Evolutionary conservation across 2,113 vertebrate genomes (phyloP).

Genomic region (Pachycephala philippinensis): DNA sequence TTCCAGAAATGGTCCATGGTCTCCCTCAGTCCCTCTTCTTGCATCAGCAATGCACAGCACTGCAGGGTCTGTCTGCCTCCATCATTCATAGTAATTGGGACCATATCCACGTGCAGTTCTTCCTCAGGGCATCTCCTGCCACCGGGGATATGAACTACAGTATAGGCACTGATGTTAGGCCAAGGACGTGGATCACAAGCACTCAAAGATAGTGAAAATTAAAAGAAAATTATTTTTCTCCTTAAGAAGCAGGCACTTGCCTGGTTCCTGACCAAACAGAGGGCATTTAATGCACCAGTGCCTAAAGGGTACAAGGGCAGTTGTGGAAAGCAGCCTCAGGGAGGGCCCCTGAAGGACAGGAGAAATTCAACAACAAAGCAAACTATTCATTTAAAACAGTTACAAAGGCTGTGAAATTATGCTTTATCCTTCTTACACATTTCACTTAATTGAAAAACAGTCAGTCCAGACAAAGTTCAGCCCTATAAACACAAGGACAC

Average conservation of each 20-base stretch:
- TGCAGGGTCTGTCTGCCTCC: neutral
- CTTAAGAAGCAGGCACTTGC: neutral
- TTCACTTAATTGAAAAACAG: neutral
- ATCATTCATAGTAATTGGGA: neutral
- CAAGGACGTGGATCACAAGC: neutral
- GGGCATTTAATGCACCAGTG: neutral
- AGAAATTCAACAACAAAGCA: neutral
- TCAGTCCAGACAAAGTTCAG: neutral
- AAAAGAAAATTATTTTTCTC: neutral
- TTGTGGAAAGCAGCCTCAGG: neutral
- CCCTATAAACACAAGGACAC: neutral
- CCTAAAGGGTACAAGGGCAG: neutral
- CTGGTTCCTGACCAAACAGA: neutral
- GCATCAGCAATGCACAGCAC: rapidly evolving
- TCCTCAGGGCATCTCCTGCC: neutral
- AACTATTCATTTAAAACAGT: neutral
- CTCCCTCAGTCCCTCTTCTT: rapidly evolving
- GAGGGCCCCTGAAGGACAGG: neutral
- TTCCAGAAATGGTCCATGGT: neutral
- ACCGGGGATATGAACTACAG: rapidly evolving
- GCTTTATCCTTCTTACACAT: neutral
- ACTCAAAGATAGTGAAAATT: neutral
- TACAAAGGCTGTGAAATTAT: neutral
- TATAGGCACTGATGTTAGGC: neutral
- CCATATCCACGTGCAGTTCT: rapidly evolving